phyloP scores from a whole-genome alignment of 2,888 invertebrate species.

The Leistus spinibarbis region DNA sequence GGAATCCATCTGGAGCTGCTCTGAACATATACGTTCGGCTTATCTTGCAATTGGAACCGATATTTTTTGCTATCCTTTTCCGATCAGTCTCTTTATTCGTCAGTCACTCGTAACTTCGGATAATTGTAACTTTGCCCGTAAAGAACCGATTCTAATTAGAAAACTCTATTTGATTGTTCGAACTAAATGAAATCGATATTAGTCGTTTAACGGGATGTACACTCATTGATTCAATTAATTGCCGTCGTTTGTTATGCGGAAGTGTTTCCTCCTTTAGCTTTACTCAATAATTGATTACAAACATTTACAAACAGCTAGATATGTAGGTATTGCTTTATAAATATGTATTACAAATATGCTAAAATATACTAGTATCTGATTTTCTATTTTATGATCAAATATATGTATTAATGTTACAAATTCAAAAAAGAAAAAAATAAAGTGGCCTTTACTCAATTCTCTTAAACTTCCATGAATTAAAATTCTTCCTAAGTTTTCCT shows the following conservation, averaged over 20 bases:
- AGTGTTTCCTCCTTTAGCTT: background rate
- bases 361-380: too few relatives aligned
- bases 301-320: too few relatives aligned
- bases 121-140: conserved; percentile 36
- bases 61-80: conserved; percentile 36
- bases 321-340: too few relatives aligned
- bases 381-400: too few relatives aligned
- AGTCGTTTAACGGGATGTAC: conserved; percentile 36
- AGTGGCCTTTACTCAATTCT: too few relatives aligned
- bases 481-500: too few relatives aligned
- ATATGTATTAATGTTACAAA: too few relatives aligned
- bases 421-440: too few relatives aligned
- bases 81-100: conserved; percentile 26
- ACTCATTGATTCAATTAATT: conserved; percentile 37
- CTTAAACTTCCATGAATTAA: too few relatives aligned
- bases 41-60: conserved; percentile 14
- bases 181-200: conserved; percentile 38
- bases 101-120: conserved; percentile 32
- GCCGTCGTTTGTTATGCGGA: conserved; percentile 19
- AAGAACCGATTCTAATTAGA: conserved; percentile 39
- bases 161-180: conserved; percentile 37
- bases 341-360: too few relatives aligned
- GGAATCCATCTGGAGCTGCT: background rate
- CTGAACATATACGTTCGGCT: background rate
- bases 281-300: background rate